These are phyloP conservation scores for Muscicapa striata DNA, from an alignment of 2,797 vertebrate genomes.

Conservation along the genomic window DNA sequence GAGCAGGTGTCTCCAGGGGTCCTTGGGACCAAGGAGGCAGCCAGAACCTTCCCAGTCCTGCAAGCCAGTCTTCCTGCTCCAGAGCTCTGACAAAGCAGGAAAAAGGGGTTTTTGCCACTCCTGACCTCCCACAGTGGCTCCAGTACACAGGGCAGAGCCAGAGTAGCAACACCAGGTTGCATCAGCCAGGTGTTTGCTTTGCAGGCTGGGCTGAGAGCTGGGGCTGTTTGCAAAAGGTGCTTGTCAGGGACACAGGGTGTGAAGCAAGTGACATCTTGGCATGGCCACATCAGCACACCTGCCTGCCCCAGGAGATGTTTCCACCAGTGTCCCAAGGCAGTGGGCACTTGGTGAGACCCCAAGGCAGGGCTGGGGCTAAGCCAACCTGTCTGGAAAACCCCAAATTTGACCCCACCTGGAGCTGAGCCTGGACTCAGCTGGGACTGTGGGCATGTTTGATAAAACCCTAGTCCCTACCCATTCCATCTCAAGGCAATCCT, in stretches of 20 bases:
- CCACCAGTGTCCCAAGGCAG: neutral
- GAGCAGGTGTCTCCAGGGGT: neutral
- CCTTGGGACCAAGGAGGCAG: neutral
- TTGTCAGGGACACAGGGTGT: neutral
- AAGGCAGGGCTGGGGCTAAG: neutral
- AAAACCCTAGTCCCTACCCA: neutral
- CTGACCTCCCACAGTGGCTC: neutral
- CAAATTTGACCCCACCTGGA: neutral
- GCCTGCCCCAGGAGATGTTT: neutral
- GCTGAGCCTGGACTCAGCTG: neutral
- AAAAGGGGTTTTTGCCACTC: accelerated
- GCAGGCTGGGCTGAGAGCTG: constrained; percentile 47
- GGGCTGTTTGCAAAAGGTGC: constrained; percentile 33
- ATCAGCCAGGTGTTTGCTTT: constrained; percentile 57
- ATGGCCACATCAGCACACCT: neutral
- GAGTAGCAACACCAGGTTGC: neutral
- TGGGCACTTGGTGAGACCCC: neutral
- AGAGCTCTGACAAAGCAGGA: neutral
- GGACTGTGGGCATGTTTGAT: neutral
- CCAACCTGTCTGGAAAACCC: neutral
- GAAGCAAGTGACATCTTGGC: neutral
- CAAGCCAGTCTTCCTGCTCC: neutral
- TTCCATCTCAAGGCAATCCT: neutral
- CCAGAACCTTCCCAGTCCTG: neutral
- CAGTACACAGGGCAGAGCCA: neutral